Evolutionary conservation across 2,888 invertebrate genomes (phyloP).

Genomic region (Drosophila phalerata): DNA sequence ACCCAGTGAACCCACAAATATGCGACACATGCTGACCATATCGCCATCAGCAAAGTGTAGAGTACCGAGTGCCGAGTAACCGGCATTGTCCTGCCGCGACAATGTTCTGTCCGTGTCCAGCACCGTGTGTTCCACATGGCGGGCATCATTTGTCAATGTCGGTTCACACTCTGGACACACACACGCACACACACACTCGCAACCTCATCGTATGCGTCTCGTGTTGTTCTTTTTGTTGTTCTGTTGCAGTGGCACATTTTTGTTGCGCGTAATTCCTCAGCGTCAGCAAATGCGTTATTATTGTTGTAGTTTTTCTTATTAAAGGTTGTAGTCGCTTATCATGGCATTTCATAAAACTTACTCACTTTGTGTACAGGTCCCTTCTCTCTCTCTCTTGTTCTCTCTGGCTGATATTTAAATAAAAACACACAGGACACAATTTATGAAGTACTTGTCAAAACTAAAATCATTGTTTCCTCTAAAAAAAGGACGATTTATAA

Average conservation of each 20-base stretch:
- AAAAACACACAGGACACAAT: slow-evolving; percentile 11
- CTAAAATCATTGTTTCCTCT: slow-evolving; percentile 6
- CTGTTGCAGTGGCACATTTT: slow-evolving; percentile 67
- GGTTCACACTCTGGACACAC: slow-evolving; percentile 46
- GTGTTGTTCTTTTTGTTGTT: slow-evolving; percentile 14
- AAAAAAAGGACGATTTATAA: slow-evolving; percentile 15
- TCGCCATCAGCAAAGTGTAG: slow-evolving; percentile 47
- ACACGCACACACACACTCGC: slow-evolving; percentile 57
- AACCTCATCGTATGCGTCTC: slow-evolving; percentile 53
- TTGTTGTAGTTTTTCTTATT: slow-evolving; percentile 22
- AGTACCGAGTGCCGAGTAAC: neutral
- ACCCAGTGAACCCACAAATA: slow-evolving; percentile 71
- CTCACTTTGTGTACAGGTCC: slow-evolving; percentile 33
- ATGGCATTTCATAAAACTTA: slow-evolving; percentile 47
- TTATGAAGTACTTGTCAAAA: slow-evolving; percentile 33
- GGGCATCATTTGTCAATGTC: slow-evolving; percentile 78
- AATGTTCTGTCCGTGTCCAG: slow-evolving; percentile 19
- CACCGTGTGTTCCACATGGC: slow-evolving; percentile 48
- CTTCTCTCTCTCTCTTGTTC: neutral
- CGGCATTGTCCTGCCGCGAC: slow-evolving; percentile 50
- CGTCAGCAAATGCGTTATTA: slow-evolving; percentile 37
- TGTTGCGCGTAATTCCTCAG: slow-evolving; percentile 68
- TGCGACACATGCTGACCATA: slow-evolving; percentile 52
- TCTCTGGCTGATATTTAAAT: neutral
- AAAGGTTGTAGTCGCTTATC: slow-evolving; percentile 33